Percentiles rank a stretch among this genome's conserved stretches.
Conservation (phyloP, 2,113 vertebrate genomes). For the Trichechus manatus region DNA sequence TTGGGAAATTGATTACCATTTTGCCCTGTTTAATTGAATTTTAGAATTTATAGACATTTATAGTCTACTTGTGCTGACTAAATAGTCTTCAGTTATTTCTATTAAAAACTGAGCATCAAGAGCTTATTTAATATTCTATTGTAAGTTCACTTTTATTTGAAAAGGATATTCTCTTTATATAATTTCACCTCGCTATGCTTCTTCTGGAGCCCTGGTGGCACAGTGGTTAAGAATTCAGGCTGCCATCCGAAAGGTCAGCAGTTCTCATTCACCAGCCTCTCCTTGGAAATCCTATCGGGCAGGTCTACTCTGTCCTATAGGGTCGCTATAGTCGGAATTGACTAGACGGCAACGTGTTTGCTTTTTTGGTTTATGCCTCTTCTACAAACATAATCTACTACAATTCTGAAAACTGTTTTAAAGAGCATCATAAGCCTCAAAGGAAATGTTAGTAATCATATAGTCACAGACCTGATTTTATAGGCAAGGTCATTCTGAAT, state of each 20-base stretch:
- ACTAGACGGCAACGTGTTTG: background rate
- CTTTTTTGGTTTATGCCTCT: background rate
- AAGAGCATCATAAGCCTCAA: background rate
- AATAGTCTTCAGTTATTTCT: slow-evolving; percentile 2
- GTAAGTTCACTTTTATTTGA: background rate
- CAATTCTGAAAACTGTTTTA: background rate
- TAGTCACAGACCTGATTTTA: background rate
- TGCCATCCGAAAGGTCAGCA: no score
- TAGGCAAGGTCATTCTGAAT: background rate
- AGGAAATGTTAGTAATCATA: background rate
- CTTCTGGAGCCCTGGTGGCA: no score
- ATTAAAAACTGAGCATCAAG: background rate
- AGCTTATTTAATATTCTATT: background rate
- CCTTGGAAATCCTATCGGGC: no score
- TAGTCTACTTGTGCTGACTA: background rate
- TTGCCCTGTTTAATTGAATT: background rate
- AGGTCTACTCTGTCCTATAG: background rate
- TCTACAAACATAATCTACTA: background rate
- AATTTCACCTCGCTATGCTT: background rate
- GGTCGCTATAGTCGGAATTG: background rate
- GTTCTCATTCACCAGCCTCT: no score
- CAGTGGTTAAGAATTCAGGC: no score
- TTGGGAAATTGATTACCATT: background rate
- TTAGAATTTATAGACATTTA: slow-evolving; percentile 5
- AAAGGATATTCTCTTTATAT: background rate